These are phyloP conservation scores for Galbula dea DNA, from an alignment of 2,113 vertebrate genomes.

Conservation along the genomic window DNA sequence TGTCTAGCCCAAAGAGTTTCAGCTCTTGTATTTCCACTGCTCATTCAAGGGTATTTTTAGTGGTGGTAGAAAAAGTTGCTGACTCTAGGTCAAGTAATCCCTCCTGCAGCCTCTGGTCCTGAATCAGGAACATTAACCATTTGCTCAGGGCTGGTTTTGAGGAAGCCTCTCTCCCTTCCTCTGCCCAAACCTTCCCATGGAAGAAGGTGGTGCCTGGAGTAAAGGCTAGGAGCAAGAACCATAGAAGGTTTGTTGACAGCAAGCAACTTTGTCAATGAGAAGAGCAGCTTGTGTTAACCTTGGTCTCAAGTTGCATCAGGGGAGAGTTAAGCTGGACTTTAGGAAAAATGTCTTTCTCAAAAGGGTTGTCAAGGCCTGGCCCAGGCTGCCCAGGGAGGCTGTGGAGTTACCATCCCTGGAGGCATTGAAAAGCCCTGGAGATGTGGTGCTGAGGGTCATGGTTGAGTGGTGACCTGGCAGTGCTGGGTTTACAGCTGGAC, in stretches of 20 bases:
- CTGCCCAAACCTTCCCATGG: background rate
- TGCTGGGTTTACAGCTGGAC: background rate
- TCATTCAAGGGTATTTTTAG: slow-evolving; percentile 31
- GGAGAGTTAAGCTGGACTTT: background rate
- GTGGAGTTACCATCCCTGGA: background rate
- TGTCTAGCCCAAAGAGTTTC: slow-evolving; percentile 26
- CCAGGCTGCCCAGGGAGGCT: background rate
- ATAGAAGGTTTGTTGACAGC: too few relatives aligned
- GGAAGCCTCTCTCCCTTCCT: background rate
- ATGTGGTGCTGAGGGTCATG: background rate
- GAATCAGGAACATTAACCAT: background rate
- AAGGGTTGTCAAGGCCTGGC: background rate
- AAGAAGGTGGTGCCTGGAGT: too few relatives aligned
- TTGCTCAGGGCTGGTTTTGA: background rate
- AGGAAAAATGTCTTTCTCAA: background rate
- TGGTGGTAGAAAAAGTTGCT: slow-evolving; percentile 18
- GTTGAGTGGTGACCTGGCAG: background rate
- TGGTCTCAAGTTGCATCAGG: background rate
- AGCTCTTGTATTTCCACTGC: background rate
- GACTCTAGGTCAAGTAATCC: slow-evolving; percentile 7
- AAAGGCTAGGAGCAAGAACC: background rate
- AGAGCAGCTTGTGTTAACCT: fast-evolving
- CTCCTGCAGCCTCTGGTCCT: background rate
- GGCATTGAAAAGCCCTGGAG: background rate
- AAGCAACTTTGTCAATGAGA: too few relatives aligned